Evolutionary conservation across 1,140 invertebrate species (phyloP), one percentile per base, ranked within the genome.

Genomic region (Octopus sinensis): DNA sequence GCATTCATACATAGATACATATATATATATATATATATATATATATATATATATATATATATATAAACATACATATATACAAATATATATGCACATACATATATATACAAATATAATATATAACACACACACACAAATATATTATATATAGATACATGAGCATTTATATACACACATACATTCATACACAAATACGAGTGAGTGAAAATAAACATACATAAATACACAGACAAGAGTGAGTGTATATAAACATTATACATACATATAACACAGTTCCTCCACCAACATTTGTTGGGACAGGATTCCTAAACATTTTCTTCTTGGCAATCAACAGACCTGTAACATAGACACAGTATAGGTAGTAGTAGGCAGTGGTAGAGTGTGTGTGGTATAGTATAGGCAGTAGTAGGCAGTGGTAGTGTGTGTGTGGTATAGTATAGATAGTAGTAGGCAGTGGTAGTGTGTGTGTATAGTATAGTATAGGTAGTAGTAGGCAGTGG

Each of bases 191-290:
- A 17, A 62, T 62, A 62, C 6, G 56, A 62, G 17, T 9, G 17
- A 6, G 6, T 9, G 56, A 62, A 62, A 62, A 62, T 9, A 62
- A 62, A 62, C 6, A 62, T 9, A 17, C 6, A 62, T 9, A 62
- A 62, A 62, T 9, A 62, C 6, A 62, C 7, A 62, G 17, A 62
- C 56, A 17, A 62, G 17, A 62, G 7, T 62, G 56, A n/a, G n/a
- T n/a, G n/a, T n/a, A n/a, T n/a, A n/a, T n/a, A n/a, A n/a, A n/a
- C n/a, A n/a, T n/a, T n/a, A 53, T 77, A 79, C 83, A 81, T 76
- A 86, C 86, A 82, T 81, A 86, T 53, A 82, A 78, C 5, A 86
- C 86, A 23, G 85, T 86, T 62, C 86, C 85, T 17, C 86, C 86
- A 68, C 86, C 86, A 53, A 81, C 82, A 71, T 80, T 54, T 43